Percentiles rank a stretch among this genome's conserved stretches.
phyloP scores from a whole-genome alignment of 1,140 invertebrate genomes.

The Sinella curviseta region DNA sequence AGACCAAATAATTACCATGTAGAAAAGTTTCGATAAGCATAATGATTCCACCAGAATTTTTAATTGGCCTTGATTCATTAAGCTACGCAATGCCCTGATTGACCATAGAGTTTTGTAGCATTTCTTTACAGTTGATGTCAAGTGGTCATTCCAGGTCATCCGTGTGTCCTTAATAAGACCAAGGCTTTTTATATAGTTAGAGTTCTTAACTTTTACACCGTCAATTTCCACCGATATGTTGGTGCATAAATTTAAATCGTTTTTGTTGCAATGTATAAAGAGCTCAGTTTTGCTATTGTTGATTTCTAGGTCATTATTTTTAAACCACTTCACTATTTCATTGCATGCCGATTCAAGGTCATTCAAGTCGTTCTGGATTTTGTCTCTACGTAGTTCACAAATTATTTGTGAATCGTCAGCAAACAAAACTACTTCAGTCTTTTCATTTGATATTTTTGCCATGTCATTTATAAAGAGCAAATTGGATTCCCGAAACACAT shows the following conservation, averaged over 20 bases:
- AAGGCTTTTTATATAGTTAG: background rate
- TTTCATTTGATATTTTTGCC: background rate
- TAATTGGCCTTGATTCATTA: too few relatives aligned
- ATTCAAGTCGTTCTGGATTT: background rate
- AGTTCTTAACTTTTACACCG: background rate
- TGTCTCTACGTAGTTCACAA: background rate
- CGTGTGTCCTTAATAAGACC: background rate
- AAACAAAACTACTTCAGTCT: background rate
- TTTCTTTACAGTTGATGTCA: background rate
- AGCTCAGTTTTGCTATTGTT: background rate
- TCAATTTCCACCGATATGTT: too few relatives aligned
- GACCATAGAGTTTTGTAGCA: background rate
- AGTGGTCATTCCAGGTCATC: too few relatives aligned
- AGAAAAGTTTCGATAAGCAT: too few relatives aligned
- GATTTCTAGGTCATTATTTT: background rate
- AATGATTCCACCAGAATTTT: too few relatives aligned
- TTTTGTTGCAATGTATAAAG: background rate
- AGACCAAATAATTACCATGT: too few relatives aligned
- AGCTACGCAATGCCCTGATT: too few relatives aligned
- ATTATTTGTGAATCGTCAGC: background rate
- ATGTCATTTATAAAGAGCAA: background rate
- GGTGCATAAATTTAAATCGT: too few relatives aligned
- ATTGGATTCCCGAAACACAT: background rate
- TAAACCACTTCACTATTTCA: background rate
- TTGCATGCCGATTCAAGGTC: background rate